Evolutionary conservation across 2,888 invertebrate genomes (phyloP).

Genomic region (Caenorhabditis doughertyi): DNA sequence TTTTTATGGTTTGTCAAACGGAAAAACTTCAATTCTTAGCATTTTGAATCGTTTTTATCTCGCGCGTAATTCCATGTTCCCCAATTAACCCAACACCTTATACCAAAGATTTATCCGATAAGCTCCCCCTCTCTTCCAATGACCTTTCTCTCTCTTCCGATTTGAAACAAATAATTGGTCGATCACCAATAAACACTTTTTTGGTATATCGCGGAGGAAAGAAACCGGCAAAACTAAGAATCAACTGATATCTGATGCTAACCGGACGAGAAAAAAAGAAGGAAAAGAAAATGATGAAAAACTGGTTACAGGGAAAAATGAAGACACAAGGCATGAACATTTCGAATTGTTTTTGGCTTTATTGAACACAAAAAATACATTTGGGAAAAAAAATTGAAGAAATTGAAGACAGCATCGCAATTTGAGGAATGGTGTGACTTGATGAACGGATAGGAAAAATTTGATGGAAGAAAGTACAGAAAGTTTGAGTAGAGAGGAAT

Average conservation of each 20-base stretch:
- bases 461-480: neutral
- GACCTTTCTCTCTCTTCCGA: too few species aligned
- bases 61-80: too few species aligned
- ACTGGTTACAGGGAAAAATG: conserved; percentile 25
- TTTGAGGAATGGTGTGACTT: neutral
- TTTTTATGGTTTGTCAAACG: too few species aligned
- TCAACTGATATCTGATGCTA: neutral
- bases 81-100: too few species aligned
- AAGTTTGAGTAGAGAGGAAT: neutral
- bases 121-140: too few species aligned
- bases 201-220: neutral
- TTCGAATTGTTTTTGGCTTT: neutral
- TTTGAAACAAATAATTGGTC: neutral
- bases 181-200: conserved; percentile 9
- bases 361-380: neutral
- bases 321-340: conserved; percentile 30
- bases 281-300: neutral
- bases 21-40: too few species aligned
- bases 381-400: neutral
- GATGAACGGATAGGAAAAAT: neutral
- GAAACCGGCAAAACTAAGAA: neutral
- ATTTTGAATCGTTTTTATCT: too few species aligned
- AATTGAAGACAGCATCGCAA: neutral
- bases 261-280: neutral
- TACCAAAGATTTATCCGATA: too few species aligned